Evolutionary conservation across 2,888 invertebrate species (phyloP).

Genomic region (Smittia aterrima): DNA sequence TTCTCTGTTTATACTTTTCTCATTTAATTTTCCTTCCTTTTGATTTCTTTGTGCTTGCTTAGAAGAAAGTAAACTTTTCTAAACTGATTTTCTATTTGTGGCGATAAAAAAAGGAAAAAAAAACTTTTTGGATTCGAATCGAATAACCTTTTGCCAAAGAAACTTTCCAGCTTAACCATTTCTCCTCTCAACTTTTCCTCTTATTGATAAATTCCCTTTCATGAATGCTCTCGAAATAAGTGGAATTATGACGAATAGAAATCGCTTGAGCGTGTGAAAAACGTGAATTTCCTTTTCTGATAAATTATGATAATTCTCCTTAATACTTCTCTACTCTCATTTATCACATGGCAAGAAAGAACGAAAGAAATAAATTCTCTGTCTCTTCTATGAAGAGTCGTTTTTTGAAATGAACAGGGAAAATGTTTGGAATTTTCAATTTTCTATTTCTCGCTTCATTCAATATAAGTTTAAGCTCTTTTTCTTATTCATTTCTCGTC

Average conservation of each 20-base stretch:
- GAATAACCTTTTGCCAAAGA: too few relatives aligned
- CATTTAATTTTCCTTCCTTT: too few relatives aligned
- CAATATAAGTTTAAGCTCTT: conserved; percentile 5
- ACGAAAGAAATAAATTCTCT: not conserved
- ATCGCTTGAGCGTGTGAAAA: not conserved
- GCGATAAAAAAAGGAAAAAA: too few relatives aligned
- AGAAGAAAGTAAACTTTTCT: too few relatives aligned
- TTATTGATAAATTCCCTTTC: too few relatives aligned
- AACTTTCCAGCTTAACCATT: too few relatives aligned
- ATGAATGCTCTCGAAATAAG: not conserved
- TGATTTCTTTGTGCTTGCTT: too few relatives aligned
- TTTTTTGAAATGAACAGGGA: not conserved
- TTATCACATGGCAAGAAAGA: not conserved
- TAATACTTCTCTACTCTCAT: not conserved
- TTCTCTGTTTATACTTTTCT: too few relatives aligned
- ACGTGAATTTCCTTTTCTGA: conserved; percentile 2
- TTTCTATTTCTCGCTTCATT: not conserved
- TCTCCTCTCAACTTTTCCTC: too few relatives aligned
- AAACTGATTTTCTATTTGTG: too few relatives aligned
- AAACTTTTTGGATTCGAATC: too few relatives aligned
- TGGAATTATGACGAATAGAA: not conserved
- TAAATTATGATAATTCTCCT: not conserved
- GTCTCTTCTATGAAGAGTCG: too few relatives aligned
- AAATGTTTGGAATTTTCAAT: conserved; percentile 37
- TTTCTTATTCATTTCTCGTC: not conserved